Percentiles rank a stretch among this genome's conserved stretches.
Evolutionary conservation across 2,888 invertebrate species (phyloP).

Genomic region (Lacanobia oleracea): DNA sequence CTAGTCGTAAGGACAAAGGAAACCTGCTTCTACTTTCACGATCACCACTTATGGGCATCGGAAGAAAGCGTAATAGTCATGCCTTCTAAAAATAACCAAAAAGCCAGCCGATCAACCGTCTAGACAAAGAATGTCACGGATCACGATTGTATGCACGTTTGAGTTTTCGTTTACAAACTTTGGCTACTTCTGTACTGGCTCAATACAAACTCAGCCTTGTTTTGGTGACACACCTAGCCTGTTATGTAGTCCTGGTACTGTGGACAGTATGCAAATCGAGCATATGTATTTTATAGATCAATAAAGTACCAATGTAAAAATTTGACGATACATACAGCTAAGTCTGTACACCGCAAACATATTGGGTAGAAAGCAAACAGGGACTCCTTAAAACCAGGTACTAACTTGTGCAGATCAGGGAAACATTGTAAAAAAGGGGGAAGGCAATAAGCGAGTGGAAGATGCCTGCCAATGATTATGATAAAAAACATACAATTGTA

Average conservation of each 20-base stretch:
- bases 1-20: background rate
- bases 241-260: conserved; percentile 28
- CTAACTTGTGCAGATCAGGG: background rate
- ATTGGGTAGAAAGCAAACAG: background rate
- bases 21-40: background rate
- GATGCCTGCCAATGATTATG: background rate
- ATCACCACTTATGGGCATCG: conserved; percentile 8
- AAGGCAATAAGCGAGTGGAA: background rate
- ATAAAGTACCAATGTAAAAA: background rate
- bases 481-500: background rate
- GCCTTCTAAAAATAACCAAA: conserved; percentile 27
- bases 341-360: background rate
- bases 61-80: background rate
- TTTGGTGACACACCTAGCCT: background rate
- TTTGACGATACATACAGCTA: background rate
- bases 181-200: conserved; percentile 16
- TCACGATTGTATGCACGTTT: conserved; percentile 26
- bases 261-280: too few relatives aligned
- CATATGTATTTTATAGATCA: background rate
- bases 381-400: background rate
- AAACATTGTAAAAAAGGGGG: background rate
- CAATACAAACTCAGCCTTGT: background rate
- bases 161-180: conserved; percentile 33
- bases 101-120: conserved; percentile 8
- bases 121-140: conserved; percentile 27